A percentile compares a stretch with the other conserved stretches of the same genome.
Conservation (phyloP, 2,113 vertebrate genomes). For the Nothocercus nigrocapillus region DNA sequence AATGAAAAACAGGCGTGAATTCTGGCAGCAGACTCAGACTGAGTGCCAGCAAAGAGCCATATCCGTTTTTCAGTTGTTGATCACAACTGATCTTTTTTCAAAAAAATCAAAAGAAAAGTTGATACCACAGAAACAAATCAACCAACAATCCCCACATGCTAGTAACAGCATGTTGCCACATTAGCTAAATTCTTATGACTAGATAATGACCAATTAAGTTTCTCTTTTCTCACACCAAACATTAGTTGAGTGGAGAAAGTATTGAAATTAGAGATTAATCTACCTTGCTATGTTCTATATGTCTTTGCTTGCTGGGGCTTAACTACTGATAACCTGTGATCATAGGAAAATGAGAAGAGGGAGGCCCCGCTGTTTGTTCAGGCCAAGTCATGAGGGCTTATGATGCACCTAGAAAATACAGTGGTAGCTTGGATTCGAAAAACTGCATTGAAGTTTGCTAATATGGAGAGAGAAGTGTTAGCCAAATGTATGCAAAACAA, state of each 20-base stretch:
- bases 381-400: accelerated
- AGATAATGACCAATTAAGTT: not conserved
- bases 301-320: not conserved
- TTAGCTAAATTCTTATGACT: not conserved
- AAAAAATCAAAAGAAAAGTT: not conserved
- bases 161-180: not conserved
- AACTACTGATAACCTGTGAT: not conserved
- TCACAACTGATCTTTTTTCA: not conserved
- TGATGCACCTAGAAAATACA: not conserved
- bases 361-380: not conserved
- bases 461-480: accelerated
- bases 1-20: slow-evolving; percentile 1
- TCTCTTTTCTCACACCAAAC: not conserved
- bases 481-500: not conserved
- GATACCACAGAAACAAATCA: not conserved
- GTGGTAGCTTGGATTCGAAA: not conserved
- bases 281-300: not conserved
- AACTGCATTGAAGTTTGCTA: not conserved
- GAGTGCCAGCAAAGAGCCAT: not conserved
- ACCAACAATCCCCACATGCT: not conserved
- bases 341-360: accelerated
- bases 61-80: not conserved
- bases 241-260: not conserved
- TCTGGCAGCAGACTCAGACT: not conserved
- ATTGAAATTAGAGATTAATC: not conserved